Evolutionary conservation across 2,888 invertebrate species (phyloP), one percentile per base, ranked within the genome.

Genomic region (Oligia fasciuncula): DNA sequence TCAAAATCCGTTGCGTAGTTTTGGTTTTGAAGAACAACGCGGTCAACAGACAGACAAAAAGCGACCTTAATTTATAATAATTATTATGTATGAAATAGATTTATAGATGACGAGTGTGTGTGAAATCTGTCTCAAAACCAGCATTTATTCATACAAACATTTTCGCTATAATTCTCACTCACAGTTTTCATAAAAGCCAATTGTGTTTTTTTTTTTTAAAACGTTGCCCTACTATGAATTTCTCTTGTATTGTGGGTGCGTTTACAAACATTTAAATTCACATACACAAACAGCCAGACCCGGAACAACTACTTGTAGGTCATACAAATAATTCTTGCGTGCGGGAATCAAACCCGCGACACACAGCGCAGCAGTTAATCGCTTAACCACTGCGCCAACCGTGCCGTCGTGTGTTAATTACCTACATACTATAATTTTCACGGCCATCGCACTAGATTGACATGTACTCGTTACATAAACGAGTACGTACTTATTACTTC

Each of bases 401-500:
- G 43, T 43, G 43, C 9, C 43, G 9, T 43, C 43, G 43, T 43
- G 43, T 19, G 60, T 73, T 79, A 73, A 73, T 73, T 80, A 80
- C 66, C 8, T 19, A 35, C 40, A 9, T 54, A 46, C 23, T 65
- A 73, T 80, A 17, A 62, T 35, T 51, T 80, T 79, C 79, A 79
- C 67, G 79, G 79, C 43, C 80, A 66, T 2, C 51, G 8, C 13
- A 60, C n/a, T 67, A 43, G 46, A 54, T 57, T 6, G n/a, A 35
- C 73, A 40, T 43, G 65, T 72, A 79, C 67, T 40, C 3, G 46
- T 80, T 79, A 80, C 80, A 73, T 79, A 67, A 79, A 51, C 46
- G 43, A 51, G 35, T 71, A 51, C 23, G 0, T 51, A 67, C 40
- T 29, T 29, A 29, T 29, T 29, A 29, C 29, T 51, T 66, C 29